Evolutionary conservation across 2,888 invertebrate species (phyloP).

Genomic region (Andrena marginata): DNA sequence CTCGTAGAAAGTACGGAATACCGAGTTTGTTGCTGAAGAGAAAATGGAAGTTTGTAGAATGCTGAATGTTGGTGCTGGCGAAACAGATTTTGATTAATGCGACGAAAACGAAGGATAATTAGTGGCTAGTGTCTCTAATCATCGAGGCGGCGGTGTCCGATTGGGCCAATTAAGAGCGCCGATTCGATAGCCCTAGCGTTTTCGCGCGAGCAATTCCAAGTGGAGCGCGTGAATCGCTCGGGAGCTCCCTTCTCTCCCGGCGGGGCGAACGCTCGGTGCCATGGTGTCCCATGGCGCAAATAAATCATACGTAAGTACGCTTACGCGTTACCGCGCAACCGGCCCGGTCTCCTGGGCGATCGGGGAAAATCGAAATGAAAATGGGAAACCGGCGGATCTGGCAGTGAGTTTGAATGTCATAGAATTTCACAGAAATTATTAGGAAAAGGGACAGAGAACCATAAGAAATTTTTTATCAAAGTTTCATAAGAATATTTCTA

Average conservation of each 20-base stretch:
- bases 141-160: constrained; percentile 38
- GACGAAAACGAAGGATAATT: constrained; percentile 25
- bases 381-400: background rate
- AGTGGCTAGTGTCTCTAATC: constrained; percentile 45
- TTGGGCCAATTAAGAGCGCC: constrained; percentile 67
- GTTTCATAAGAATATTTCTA: too few relatives aligned
- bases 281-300: constrained; percentile 77
- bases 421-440: too few relatives aligned
- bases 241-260: constrained; percentile 60
- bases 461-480: too few relatives aligned
- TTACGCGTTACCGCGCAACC: constrained; percentile 41
- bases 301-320: constrained; percentile 75
- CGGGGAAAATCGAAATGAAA: constrained; percentile 50
- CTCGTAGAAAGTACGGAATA: too few relatives aligned
- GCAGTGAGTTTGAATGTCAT: background rate
- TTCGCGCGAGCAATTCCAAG: constrained; percentile 70
- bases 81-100: background rate
- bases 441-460: too few relatives aligned
- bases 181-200: constrained; percentile 67
- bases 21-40: too few relatives aligned
- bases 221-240: constrained; percentile 57
- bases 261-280: constrained; percentile 62
- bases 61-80: too few relatives aligned
- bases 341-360: constrained; percentile 33
- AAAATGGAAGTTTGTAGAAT: too few relatives aligned